phyloP scores from a whole-genome alignment of 2,797 vertebrate genomes.

The Clamator glandarius region DNA sequence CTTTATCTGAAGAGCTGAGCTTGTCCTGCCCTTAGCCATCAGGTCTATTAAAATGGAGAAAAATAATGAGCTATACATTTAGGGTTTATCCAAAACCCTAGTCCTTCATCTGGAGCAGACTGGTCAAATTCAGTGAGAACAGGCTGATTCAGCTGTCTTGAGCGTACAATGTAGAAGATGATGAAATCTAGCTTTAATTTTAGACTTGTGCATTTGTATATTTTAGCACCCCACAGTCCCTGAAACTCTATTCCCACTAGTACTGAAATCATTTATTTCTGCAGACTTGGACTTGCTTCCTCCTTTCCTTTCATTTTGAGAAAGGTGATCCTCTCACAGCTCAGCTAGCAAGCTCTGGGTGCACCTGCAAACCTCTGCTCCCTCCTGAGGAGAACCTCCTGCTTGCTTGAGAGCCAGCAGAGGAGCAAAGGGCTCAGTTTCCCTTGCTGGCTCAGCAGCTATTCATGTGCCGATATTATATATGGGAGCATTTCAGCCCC shows the following conservation, averaged over 20 bases:
- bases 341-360: not conserved
- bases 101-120: not conserved
- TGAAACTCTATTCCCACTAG: not conserved
- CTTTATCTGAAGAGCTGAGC: not conserved
- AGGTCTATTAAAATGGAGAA: not conserved
- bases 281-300: not conserved
- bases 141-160: not conserved
- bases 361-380: not conserved
- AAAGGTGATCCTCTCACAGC: not conserved
- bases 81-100: not conserved
- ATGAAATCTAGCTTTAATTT: not conserved
- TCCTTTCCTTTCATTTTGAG: not conserved
- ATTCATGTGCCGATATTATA: accelerated
- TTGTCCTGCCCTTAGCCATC: not conserved
- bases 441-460: not conserved
- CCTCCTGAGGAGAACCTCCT: not conserved
- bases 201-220: not conserved
- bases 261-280: not conserved
- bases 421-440: not conserved
- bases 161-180: not conserved
- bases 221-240: accelerated
- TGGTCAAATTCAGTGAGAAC: not conserved
- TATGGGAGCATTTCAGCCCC: not conserved
- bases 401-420: accelerated
- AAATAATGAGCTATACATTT: not conserved